Conservation (phyloP, 2,888 invertebrate species). For the Lithophane socia region DNA sequence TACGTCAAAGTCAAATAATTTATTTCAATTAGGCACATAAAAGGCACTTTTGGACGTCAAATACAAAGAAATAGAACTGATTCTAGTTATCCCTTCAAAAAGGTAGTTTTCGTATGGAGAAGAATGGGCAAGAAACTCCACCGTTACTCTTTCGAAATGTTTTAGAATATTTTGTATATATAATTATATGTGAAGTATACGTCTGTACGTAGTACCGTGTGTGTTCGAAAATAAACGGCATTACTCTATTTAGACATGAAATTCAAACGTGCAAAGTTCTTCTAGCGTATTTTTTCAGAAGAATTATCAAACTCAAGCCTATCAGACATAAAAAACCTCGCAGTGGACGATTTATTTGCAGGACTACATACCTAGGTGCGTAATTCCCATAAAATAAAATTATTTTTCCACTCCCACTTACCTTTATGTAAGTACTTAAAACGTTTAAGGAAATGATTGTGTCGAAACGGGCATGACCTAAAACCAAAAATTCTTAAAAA, state of each 20-base stretch:
- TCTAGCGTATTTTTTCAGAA: background rate
- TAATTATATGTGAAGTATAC: too few species aligned
- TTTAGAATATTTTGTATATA: too few species aligned
- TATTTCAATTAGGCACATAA: too few species aligned
- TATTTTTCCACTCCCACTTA: background rate
- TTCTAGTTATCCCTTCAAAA: too few species aligned
- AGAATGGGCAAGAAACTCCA: too few species aligned
- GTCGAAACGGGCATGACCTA: background rate
- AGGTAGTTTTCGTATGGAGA: too few species aligned
- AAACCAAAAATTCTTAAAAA: background rate
- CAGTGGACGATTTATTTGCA: background rate
- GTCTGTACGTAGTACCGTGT: too few species aligned
- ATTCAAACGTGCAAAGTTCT: background rate
- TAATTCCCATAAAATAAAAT: background rate
- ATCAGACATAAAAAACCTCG: too few species aligned
- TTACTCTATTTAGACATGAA: background rate
- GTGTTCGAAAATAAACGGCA: background rate
- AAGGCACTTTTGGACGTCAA: too few species aligned
- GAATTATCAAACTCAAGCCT: background rate
- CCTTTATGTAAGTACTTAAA: background rate
- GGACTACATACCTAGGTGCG: background rate
- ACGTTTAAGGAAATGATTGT: background rate
- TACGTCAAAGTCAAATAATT: background rate
- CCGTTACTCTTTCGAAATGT: too few species aligned
- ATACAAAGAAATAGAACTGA: too few species aligned